Evolutionary conservation across 2,797 vertebrate species (phyloP).

Genomic region (Yasuhikotakia modesta): DNA sequence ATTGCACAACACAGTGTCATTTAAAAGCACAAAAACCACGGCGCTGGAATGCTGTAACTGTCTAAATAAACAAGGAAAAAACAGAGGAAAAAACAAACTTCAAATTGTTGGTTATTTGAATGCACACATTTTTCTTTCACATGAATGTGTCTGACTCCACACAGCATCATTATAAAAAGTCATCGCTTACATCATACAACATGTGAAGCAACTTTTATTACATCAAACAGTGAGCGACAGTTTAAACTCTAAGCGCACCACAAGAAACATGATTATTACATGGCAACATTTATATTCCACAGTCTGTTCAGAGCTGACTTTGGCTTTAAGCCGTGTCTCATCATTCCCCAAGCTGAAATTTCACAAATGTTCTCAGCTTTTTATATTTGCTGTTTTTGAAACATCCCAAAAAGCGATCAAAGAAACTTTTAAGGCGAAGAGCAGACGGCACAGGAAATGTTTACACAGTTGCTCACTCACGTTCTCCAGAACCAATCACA

Average conservation of each 20-base stretch:
- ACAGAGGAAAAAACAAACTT: neutral
- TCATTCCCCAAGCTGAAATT: slow-evolving; percentile 9
- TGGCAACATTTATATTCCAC: slow-evolving; percentile 15
- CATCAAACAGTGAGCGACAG: slow-evolving; percentile 5
- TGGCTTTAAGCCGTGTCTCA: slow-evolving; percentile 1
- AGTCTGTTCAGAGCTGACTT: slow-evolving; percentile 29
- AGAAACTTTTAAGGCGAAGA: slow-evolving; percentile 43
- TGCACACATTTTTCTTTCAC: neutral
- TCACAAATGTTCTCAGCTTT: slow-evolving; percentile 9
- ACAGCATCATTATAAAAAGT: neutral
- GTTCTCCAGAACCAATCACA: neutral
- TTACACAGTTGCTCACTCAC: slow-evolving; percentile 6
- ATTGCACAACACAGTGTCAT: neutral
- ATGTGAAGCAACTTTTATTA: neutral
- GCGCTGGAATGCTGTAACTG: neutral
- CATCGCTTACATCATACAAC: neutral
- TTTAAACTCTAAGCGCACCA: slow-evolving; percentile 1
- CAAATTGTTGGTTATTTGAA: slow-evolving; percentile 1
- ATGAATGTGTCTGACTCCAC: neutral
- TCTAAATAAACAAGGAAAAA: too few species aligned
- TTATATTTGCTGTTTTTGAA: slow-evolving; percentile 17
- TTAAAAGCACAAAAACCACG: neutral
- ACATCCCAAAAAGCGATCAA: slow-evolving; percentile 30
- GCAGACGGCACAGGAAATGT: slow-evolving; percentile 3
- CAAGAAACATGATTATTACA: slow-evolving; percentile 25